Conservation (phyloP, 2,113 vertebrate species). For the Cricetomys ansorgei region DNA sequence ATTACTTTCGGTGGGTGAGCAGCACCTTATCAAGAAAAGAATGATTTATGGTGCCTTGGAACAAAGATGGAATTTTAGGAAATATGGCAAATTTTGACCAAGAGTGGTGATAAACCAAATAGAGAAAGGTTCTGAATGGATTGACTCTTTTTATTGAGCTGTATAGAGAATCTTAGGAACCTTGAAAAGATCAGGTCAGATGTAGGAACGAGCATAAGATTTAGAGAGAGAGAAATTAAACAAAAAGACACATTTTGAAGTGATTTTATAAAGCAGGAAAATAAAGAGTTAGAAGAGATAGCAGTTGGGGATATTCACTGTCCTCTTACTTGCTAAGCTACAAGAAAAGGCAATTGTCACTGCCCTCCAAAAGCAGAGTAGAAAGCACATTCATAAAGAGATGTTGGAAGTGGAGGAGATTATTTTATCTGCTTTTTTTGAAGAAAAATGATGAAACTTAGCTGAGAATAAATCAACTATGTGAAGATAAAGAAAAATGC, state of each 20-base stretch:
- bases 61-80: slow-evolving; percentile 2
- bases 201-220: neutral
- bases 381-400: neutral
- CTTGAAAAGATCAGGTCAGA: neutral
- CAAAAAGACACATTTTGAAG: neutral
- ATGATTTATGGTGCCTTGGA: neutral
- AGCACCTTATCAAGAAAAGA: neutral
- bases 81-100: slow-evolving; percentile 24
- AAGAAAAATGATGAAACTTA: neutral
- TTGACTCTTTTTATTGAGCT: neutral
- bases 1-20: fast-evolving
- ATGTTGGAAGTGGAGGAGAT: neutral
- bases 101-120: neutral
- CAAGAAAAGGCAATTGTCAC: neutral
- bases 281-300: neutral
- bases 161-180: neutral
- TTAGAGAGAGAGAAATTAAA: neutral
- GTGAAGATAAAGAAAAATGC: neutral
- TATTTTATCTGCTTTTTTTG: neutral
- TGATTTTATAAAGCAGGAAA: neutral
- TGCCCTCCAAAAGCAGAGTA: fast-evolving
- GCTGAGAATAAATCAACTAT: neutral
- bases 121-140: neutral
- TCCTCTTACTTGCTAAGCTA: neutral
- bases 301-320: neutral